phyloP scores from a whole-genome alignment of 2,888 invertebrate genomes.

The Poecilobothrus nobilitatus region DNA sequence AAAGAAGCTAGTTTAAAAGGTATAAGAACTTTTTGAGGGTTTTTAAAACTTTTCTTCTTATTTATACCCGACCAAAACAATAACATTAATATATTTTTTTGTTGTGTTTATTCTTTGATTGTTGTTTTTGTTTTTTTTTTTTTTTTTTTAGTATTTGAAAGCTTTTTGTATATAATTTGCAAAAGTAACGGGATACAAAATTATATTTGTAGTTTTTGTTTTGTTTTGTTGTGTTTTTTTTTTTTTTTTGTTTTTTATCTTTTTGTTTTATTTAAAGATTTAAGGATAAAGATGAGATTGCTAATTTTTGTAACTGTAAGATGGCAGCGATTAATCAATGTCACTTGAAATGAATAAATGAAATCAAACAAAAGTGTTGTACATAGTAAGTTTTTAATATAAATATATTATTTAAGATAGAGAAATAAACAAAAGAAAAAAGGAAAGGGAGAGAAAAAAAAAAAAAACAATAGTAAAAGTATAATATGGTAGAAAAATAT shows the following conservation, averaged over 20 bases:
- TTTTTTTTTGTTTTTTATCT: background rate
- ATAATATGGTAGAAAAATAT: too few species aligned
- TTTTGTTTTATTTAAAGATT: background rate
- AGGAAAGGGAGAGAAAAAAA: background rate
- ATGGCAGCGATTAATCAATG: background rate
- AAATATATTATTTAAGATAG: background rate
- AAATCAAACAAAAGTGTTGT: background rate
- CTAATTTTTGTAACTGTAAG: slow-evolving; percentile 1
- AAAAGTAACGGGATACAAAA: background rate
- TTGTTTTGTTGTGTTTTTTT: too few species aligned
- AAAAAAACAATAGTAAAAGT: too few species aligned
- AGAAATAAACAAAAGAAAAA: background rate
- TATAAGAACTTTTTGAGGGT: too few species aligned
- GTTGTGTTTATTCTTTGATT: too few species aligned
- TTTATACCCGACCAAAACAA: too few species aligned
- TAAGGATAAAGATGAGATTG: slow-evolving; percentile 3
- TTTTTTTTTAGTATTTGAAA: background rate
- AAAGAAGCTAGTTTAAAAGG: too few species aligned
- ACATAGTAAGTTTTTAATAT: background rate
- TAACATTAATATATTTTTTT: too few species aligned
- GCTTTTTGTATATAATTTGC: background rate
- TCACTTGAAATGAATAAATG: background rate
- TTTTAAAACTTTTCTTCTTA: too few species aligned
- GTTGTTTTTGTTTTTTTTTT: background rate
- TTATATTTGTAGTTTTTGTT: background rate